Evolutionary conservation across 2,888 invertebrate species (phyloP), one percentile per base, ranked within the genome.

Genomic region (Agrilus mali): DNA sequence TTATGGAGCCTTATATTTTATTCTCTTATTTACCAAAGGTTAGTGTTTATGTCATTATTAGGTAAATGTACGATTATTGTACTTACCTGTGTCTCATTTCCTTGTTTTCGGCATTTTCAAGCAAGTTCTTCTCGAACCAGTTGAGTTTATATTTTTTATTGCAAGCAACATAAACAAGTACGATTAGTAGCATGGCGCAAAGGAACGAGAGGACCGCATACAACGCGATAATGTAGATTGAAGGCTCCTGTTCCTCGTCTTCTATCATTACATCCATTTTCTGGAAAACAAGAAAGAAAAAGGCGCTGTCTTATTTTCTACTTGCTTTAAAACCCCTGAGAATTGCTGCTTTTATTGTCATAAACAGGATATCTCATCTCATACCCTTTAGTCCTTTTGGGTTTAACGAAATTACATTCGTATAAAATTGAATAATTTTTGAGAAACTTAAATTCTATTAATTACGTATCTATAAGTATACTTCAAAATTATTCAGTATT

Each of bases 81-180:
- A 42, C 42, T 45, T 46, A 67, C 68, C 68, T 67, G 45, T 69
- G 65, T 15, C 60, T 64, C 27, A 66, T 57, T 37, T 65, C 66
- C 38, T 63, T 66, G 47, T 59, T 62, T 47, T 68, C 68, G 15
- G 71, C 72, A 1, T 72, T 67, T 50, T 75, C 75, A 22, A 76
- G 57, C 6, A 75, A 59, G 48, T 69, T 72, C 49, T 72, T 70
- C 58, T 76, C 75, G 52, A 74, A 76, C 76, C 75, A 76, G 58
- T 75, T 75, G 33, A 76, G 65, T 32, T 70, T 65, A 55, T 71
- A 74, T 36, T 68, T 67, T 44, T 66, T 66, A 14, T 73, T 71
- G 55, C 74, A 75, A 38, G 70, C 70, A 27, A 74, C 66, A 50
- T 74, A 75, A 2, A 73, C 52, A 5, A 72, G 59, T 1, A 69